A percentile compares a stretch with the other conserved stretches of the same genome.
Conservation (phyloP, 2,113 vertebrate species). For the Hippolais icterina region DNA sequence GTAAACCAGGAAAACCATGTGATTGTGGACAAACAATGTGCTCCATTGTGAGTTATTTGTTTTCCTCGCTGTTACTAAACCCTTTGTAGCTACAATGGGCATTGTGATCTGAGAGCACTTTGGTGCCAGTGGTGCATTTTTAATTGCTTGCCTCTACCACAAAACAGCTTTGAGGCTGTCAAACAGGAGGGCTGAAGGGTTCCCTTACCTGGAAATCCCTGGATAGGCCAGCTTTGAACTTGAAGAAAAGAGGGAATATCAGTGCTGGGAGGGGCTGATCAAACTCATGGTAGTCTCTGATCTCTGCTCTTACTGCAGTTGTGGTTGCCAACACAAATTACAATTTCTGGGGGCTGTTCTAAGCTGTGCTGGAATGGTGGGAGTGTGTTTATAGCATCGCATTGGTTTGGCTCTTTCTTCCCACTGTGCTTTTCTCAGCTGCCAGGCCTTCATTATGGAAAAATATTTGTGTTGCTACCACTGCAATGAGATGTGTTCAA, state of each 20-base stretch:
- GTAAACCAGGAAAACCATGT: slow-evolving; percentile 9
- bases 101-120: neutral
- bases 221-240: neutral
- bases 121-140: slow-evolving; percentile 4
- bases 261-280: neutral
- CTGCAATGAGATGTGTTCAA: neutral
- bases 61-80: slow-evolving; percentile 11
- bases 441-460: slow-evolving; percentile 19
- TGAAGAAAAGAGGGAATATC: neutral
- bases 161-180: neutral
- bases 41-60: slow-evolving; percentile 18
- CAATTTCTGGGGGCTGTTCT: neutral
- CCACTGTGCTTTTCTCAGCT: neutral
- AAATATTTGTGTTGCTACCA: neutral
- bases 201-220: neutral
- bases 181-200: neutral
- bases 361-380: neutral
- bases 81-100: neutral
- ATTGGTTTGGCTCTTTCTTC: slow-evolving; percentile 29
- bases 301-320: neutral
- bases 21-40: slow-evolving; percentile 29
- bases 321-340: neutral
- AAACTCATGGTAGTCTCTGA: neutral
- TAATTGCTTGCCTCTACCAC: neutral
- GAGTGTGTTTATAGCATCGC: neutral